Base-by-base conservation (phyloP, 2,113 vertebrate species). In the Oreochromis niloticus region DNA sequence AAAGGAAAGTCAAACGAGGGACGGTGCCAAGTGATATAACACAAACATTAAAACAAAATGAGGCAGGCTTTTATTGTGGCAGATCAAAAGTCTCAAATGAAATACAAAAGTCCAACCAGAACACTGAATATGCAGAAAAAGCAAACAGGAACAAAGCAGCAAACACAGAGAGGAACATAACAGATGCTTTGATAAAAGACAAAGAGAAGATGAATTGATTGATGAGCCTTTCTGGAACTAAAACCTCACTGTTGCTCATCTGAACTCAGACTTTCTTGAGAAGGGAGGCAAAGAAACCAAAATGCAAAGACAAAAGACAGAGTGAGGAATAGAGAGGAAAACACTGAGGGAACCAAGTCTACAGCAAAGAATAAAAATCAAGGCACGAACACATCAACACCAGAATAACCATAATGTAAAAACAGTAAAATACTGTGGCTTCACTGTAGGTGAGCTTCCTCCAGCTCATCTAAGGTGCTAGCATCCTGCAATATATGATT, bases 21-120 rank as follows among this genome's bases (percentile, higher is more conserved):
- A 41, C 63, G 1, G 1, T 68, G 19, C 0, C 0, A 1, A 71
- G 36, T 43, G n/a, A 71, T 9, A 71, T 43, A 43, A 16, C 13
- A 46, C 39, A 46, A 73, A 27, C 61, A 0, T 66, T n/a, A 12
- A 12, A 39, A 36, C n/a, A 36, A 66, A 66, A n/a, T 11, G 13
- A 66, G 10, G 32, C 32, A 39, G 19, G 17, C 32, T 7, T 68
- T 36, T 73, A 46, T 11, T 46, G 22, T 46, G 36, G 0, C n/a
- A 41, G 63, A 22, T 41, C 19, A 68, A 68, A 68, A 0, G 6
- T 66, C 61, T 36, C 6, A 66, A 36, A 22, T 22, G n/a, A 55
- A 22, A 66, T 36, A 36, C 61, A n/a, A 66, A 39, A 66, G 17
- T 66, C 34, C 34, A 39, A 39, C 61, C 17, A 36, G 32, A 36